These are phyloP conservation scores for Troilus luridus DNA, from an alignment of 2,888 invertebrate species.

Conservation along the genomic window DNA sequence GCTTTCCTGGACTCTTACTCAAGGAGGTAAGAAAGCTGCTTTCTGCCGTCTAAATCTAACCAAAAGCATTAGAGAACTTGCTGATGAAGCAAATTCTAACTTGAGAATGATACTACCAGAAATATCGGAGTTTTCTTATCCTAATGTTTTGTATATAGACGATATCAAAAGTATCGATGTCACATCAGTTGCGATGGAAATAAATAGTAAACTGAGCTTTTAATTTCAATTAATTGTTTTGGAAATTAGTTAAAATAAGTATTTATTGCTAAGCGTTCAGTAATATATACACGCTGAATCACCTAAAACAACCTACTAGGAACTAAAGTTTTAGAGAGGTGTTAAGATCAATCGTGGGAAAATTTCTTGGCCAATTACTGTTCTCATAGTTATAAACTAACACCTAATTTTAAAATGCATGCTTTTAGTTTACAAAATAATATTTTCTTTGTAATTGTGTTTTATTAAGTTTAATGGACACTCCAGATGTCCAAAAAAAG, in stretches of 20 bases:
- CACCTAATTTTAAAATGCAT: too few species aligned
- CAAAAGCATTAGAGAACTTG: constrained; percentile 36
- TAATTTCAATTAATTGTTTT: neutral
- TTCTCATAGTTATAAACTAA: too few species aligned
- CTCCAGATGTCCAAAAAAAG: too few species aligned
- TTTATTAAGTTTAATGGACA: too few species aligned
- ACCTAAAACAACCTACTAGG: neutral
- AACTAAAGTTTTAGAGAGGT: neutral
- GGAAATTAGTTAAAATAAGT: neutral
- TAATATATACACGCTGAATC: neutral
- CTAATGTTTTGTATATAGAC: constrained; percentile 18
- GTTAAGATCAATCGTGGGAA: neutral
- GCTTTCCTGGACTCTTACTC: constrained; percentile 37
- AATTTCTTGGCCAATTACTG: too few species aligned
- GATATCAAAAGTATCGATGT: constrained; percentile 32
- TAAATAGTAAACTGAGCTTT: constrained; percentile 25
- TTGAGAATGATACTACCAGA: constrained; percentile 11
- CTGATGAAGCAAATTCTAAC: constrained; percentile 31
- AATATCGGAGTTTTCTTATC: neutral
- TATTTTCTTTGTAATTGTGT: too few species aligned
- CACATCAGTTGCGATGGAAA: constrained; percentile 29
- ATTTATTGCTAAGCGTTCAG: neutral
- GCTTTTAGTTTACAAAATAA: too few species aligned
- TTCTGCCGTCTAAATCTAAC: constrained; percentile 8
- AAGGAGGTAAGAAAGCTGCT: constrained; percentile 36